A percentile compares a stretch with the other conserved stretches of the same genome.
phyloP scores from a whole-genome alignment of 2,888 invertebrate genomes.

The Rugalucina vietnamica region DNA sequence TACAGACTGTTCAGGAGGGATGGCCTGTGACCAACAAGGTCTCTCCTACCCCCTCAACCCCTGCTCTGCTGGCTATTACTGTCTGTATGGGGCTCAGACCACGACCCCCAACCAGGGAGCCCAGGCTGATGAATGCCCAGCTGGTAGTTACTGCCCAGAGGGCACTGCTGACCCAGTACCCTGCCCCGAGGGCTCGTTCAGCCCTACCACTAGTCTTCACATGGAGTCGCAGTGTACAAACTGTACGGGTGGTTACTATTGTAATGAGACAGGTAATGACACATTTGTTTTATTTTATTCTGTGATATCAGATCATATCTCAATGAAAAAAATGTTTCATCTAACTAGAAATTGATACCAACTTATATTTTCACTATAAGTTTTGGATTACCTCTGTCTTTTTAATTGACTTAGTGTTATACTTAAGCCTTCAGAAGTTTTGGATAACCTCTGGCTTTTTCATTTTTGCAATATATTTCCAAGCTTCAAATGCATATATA shows the following conservation, averaged over 20 bases:
- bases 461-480: too few species aligned
- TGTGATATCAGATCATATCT: too few species aligned
- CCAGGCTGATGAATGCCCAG: constrained; percentile 78
- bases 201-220: constrained; percentile 69
- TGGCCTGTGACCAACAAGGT: constrained; percentile 81
- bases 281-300: too few species aligned
- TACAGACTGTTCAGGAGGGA: constrained; percentile 79
- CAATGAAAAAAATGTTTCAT: too few species aligned
- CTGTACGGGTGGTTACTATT: constrained; percentile 82
- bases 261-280: constrained; percentile 78
- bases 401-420: too few species aligned
- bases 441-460: too few species aligned
- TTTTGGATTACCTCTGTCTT: too few species aligned
- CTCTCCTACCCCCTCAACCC: constrained; percentile 75
- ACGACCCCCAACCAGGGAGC: constrained; percentile 77
- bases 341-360: too few species aligned
- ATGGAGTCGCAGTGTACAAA: constrained; percentile 76
- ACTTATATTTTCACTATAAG: too few species aligned
- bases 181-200: constrained; percentile 80
- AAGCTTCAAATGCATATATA: too few species aligned
- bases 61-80: constrained; percentile 81
- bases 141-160: constrained; percentile 80
- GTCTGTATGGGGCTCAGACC: constrained; percentile 73
- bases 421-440: too few species aligned
- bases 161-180: constrained; percentile 77